Evolutionary conservation across 2,888 invertebrate species (phyloP).

Genomic region (Rotaria socialis): DNA sequence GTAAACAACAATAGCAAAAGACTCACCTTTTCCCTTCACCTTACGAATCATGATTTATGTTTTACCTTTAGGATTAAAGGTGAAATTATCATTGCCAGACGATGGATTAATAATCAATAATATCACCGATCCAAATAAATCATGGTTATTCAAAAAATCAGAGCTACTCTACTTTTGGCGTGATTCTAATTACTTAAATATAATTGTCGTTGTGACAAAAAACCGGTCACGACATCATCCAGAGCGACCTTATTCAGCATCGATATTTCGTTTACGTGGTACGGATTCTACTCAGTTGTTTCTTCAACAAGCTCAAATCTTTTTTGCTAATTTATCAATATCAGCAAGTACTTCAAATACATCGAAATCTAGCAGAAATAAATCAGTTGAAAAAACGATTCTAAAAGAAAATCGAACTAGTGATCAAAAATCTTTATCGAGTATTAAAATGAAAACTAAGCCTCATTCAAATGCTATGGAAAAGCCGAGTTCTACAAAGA

Average conservation of each 20-base stretch:
- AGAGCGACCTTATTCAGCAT: background rate
- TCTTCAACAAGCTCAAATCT: slow-evolving; percentile 4
- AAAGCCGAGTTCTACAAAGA: background rate
- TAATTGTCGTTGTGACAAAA: background rate
- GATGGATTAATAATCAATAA: background rate
- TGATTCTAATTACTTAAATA: background rate
- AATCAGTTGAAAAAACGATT: background rate
- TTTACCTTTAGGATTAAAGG: background rate
- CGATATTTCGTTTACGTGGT: slow-evolving; percentile 20
- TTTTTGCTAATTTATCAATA: background rate
- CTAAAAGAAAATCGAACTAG: background rate
- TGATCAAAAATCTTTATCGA: background rate
- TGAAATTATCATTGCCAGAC: background rate
- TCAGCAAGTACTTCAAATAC: background rate
- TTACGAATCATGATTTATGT: too few species aligned
- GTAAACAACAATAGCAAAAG: too few species aligned
- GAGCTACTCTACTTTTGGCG: background rate
- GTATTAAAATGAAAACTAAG: background rate
- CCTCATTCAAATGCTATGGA: background rate
- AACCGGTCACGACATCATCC: background rate
- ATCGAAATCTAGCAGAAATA: background rate
- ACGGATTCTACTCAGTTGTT: background rate
- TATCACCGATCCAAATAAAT: slow-evolving; percentile 11
- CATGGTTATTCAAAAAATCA: background rate
- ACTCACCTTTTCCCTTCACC: too few species aligned